These are phyloP conservation scores for Callionymus lyra DNA, from an alignment of 2,113 vertebrate species.

Conservation along the genomic window DNA sequence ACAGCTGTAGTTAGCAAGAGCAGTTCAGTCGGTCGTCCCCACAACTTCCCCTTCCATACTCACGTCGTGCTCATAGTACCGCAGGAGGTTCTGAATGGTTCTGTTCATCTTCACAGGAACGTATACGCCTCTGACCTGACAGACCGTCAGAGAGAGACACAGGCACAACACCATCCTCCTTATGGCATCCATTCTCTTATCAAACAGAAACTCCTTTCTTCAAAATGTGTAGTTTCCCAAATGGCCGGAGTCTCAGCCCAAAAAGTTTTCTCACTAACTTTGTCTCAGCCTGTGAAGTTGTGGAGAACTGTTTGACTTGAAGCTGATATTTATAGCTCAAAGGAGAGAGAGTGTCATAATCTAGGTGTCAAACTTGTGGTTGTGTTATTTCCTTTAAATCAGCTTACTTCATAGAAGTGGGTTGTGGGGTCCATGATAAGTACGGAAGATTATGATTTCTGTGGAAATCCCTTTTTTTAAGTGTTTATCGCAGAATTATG, in stretches of 20 bases:
- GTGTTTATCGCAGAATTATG: no score
- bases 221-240: neutral
- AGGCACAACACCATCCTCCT: constrained; percentile 1
- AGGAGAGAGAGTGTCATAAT: constrained; percentile 17
- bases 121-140: constrained; percentile 11
- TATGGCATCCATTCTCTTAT: constrained; percentile 5
- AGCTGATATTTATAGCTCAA: constrained; percentile 33
- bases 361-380: constrained; percentile 61
- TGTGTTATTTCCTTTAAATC: constrained; percentile 57
- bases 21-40: rapidly evolving
- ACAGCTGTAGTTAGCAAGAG: constrained; percentile 1
- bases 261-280: neutral
- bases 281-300: constrained; percentile 8
- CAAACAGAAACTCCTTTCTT: neutral
- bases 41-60: no score
- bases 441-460: no score
- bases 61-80: constrained; percentile 28
- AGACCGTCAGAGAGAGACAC: constrained; percentile 15
- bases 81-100: constrained; percentile 38
- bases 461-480: no score
- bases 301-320: constrained; percentile 24
- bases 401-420: constrained; percentile 52
- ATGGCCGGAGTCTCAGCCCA: neutral
- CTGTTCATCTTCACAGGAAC: constrained; percentile 16
- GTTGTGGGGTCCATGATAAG: no score